A percentile compares a stretch with the other conserved stretches of the same genome.
phyloP scores from a whole-genome alignment of 2,797 vertebrate genomes.

The Ctenochaetus hawaiiensis region DNA sequence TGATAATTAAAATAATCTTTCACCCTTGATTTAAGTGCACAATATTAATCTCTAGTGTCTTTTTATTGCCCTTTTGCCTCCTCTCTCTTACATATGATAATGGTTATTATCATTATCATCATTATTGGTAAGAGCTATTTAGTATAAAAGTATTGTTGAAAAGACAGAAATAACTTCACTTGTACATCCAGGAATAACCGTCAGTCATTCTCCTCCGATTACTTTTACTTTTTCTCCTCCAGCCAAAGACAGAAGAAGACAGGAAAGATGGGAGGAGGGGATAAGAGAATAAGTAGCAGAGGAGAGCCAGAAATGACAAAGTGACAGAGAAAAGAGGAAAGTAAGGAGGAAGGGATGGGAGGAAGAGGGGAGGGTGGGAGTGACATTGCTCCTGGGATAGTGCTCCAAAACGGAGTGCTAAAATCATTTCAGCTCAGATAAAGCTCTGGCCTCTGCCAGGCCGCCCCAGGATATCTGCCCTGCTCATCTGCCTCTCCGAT shows the following conservation, averaged over 20 bases:
- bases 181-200: conserved; percentile 1
- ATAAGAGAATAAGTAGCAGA: conserved; percentile 31
- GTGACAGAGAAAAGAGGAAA: conserved; percentile 24
- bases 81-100: no score
- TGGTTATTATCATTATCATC: no score
- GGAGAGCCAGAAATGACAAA: conserved; percentile 30
- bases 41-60: no score
- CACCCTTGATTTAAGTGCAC: no score
- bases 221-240: background rate
- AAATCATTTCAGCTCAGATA: conserved; percentile 88
- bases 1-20: no score
- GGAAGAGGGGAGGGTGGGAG: conserved; percentile 44
- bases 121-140: no score
- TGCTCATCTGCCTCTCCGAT: conserved; percentile 85
- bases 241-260: conserved; percentile 3
- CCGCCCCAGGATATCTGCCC: conserved; percentile 88
- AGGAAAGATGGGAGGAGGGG: conserved; percentile 1
- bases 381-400: conserved; percentile 96
- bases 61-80: no score
- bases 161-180: no score
- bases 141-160: no score
- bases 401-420: conserved; percentile 88
- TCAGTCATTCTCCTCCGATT: background rate
- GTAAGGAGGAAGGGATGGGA: conserved; percentile 37
- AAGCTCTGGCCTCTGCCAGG: conserved; percentile 78